Base-by-base conservation (phyloP, 2,888 invertebrate species). In the Agelastica alni region DNA sequence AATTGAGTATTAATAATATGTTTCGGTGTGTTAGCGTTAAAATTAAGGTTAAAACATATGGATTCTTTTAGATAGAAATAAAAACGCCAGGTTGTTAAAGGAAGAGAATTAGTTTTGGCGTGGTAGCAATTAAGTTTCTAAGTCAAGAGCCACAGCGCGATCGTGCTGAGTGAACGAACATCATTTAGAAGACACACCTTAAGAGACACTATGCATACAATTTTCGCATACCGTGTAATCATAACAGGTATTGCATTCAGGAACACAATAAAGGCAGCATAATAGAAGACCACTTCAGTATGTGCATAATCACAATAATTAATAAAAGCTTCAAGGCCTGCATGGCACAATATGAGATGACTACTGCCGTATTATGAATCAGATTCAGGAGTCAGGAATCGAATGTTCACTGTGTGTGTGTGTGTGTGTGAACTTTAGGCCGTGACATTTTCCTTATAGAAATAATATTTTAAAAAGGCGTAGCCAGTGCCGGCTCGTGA, bases 391-490 rank as follows among this genome's bases (percentile, higher is more conserved):
- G 60, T 60, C 55, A 56, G 51, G 46, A 53, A 61, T 63, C 60
- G 56, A 60, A 60, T 39, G 37, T 39, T 16, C 61, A 63, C 62
- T 62, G 61, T 61, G 32, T 17, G 13, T 32, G 61, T 61, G 32
- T 17, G 13, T 32, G 14, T 53, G 59, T 62, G 51, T 72, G 70
- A 71, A 73, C 72, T 72, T 67, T 68, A 71, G 70, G 63, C 73
- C 73, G 64, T 74, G 74, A 74, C 73, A 74, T 74, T 73, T 73
- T 39, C 37, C 3, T 26, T 64, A 49, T 61, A 51, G 64, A 62
- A 69, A 70, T 67, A 60, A 65, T 67, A 68, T 69, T 70, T 67
- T 71, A 69, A 69, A 71, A 71, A 70, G 70, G 71, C 68, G 68
- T 69, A 68, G 66, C 70, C 49, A 41, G 49, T 41, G 42, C 42